Evolutionary conservation across 2,797 vertebrate species (phyloP), one percentile per base, ranked within the genome.

Genomic region (Semotilus atromaculatus): DNA sequence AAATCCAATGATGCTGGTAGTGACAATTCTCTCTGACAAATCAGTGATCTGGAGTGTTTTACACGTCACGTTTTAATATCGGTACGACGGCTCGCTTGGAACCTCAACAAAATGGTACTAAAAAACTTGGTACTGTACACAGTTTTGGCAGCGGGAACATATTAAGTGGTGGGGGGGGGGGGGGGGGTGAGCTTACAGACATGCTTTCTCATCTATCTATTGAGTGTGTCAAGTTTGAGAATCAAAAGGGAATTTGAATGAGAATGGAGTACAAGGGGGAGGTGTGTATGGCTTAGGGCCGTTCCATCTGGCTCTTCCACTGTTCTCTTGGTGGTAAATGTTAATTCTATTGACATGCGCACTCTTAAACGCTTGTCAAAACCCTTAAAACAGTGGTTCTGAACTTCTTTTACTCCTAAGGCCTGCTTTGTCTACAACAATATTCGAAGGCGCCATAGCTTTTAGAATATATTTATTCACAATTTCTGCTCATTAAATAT

Each of bases 231-330:
- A 62, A 29, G 5, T 29, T 62, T 62, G 13, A 16, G 13, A 29
- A 29, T 16, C 45, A 29, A 26, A 36, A 36, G 64, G 18, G 9
- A 7, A 76, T 84, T 45, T 66, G 16, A 72, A 80, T 68, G 4
- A 38, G 77, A 76, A 67, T 62, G 23, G n/a, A 53, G 31, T 16
- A 21, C 16, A 34, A 21, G 14, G 8, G 13, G 18, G 34, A 34
- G 29, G 72, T 53, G 38, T 70, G 67, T 1, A 38, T 68, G n/a
- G 58, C 31, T 51, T 40, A 11, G 45, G 23, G 72, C 45, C 3
- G 6, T 43, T 83, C 58, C 26, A 43, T 83, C 71, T 83, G 72
- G 81, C 71, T 34, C 1, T 74, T 66, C 19, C 43, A 10, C 21
- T 76, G 23, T 58, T 68, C 31, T 23, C 10, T 13, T 38, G 40